phyloP scores from a whole-genome alignment of 1,140 invertebrate species.

The Adelges cooleyi region DNA sequence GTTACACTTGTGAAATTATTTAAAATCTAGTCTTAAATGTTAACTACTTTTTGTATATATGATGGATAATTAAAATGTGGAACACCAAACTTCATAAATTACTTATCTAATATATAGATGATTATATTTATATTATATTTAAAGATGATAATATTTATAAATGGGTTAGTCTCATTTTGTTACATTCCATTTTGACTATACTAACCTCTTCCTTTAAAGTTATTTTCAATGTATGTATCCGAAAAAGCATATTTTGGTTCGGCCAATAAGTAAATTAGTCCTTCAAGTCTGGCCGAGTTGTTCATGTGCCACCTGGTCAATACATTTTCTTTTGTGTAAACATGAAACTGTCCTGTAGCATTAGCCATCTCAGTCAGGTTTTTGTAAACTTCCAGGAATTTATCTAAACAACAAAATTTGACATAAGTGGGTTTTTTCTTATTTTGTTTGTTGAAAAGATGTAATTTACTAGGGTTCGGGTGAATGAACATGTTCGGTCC shows the following conservation, averaged over 20 bases:
- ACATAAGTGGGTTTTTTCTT: too few species aligned
- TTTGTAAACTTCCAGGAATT: slow-evolving; percentile 8
- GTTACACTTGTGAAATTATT: too few species aligned
- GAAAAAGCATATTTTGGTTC: slow-evolving; percentile 5
- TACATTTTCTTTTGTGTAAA: slow-evolving; percentile 17
- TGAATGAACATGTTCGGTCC: slow-evolving; percentile 44
- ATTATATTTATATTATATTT: too few species aligned
- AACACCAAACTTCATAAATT: too few species aligned
- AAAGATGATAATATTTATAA: too few species aligned
- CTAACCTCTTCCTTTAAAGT: not conserved
- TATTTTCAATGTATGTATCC: not conserved
- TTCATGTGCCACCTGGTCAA: slow-evolving; percentile 10
- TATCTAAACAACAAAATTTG: not conserved
- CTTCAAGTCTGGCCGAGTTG: not conserved
- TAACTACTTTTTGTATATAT: too few species aligned
- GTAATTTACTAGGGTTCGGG: slow-evolving; percentile 42
- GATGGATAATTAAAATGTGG: too few species aligned
- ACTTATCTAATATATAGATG: too few species aligned
- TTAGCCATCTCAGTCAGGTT: not conserved
- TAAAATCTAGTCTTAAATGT: too few species aligned
- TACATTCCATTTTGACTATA: too few species aligned
- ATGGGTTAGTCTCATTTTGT: too few species aligned
- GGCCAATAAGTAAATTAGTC: not conserved
- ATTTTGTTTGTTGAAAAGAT: too few species aligned
- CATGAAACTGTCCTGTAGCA: not conserved